Percentiles rank a stretch among this genome's conserved stretches.
These are phyloP conservation scores for Drosophila paranaensis DNA, from an alignment of 2,888 invertebrate genomes.

Conservation along the genomic window DNA sequence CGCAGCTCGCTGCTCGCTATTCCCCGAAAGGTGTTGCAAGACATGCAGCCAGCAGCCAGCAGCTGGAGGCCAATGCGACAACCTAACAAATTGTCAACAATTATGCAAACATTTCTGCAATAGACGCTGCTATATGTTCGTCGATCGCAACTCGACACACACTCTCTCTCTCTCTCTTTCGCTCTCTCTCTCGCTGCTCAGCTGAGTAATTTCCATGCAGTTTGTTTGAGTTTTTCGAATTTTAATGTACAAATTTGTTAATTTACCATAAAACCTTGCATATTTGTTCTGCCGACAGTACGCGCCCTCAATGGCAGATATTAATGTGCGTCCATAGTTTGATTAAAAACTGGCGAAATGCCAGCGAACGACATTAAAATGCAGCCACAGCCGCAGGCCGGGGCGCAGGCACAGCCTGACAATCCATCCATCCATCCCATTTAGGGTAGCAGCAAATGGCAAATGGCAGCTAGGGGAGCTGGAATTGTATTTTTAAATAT, in stretches of 20 bases:
- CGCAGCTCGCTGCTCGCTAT: slow-evolving; percentile 34
- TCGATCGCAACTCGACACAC: slow-evolving; percentile 11
- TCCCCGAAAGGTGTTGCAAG: slow-evolving; percentile 76
- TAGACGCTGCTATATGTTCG: slow-evolving; percentile 40
- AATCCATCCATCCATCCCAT: slow-evolving; percentile 69
- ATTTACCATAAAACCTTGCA: slow-evolving; percentile 85
- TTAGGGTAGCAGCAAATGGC: slow-evolving; percentile 11
- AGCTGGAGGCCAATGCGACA: slow-evolving; percentile 56
- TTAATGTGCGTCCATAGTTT: slow-evolving; percentile 81
- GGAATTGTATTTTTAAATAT: slow-evolving; percentile 42
- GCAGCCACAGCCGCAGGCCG: slow-evolving; percentile 35
- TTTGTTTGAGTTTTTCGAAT: slow-evolving; percentile 75
- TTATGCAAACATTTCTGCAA: slow-evolving; percentile 77
- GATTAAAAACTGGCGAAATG: slow-evolving; percentile 83
- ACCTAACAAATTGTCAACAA: slow-evolving; percentile 78
- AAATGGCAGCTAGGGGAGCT: slow-evolving; percentile 22
- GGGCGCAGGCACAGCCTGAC: slow-evolving; percentile 37
- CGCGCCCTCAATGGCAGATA: slow-evolving; percentile 72
- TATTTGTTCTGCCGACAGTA: slow-evolving; percentile 76
- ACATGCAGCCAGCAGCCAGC: slow-evolving; percentile 25
- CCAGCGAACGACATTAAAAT: slow-evolving; percentile 74
- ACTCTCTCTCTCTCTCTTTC: background rate
- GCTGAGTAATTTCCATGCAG: slow-evolving; percentile 79
- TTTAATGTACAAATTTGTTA: slow-evolving; percentile 85
- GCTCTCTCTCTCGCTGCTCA: slow-evolving; percentile 38